Base-by-base conservation (phyloP, 2,113 vertebrate genomes). In the Pedetes capensis region DNA sequence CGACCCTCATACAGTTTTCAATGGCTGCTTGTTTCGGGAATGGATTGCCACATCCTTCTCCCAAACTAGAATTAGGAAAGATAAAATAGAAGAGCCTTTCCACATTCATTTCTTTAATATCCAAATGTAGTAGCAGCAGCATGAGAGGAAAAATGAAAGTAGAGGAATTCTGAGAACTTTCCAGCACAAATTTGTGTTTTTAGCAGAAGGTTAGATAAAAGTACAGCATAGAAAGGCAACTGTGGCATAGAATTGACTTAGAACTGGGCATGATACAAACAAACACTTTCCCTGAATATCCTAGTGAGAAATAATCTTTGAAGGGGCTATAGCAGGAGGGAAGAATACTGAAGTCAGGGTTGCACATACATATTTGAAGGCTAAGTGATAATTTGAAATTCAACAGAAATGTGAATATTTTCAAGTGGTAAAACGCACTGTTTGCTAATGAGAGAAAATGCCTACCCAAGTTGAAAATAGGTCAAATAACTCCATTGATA, bases 391-490 rank as follows among this genome's bases (percentile, higher is more conserved):
- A 91, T 39, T 91, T 93, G 39, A 87, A 89, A 93, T 96, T 95
- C 91, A 89, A 55, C 64, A 71, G 55, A 96, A 93, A 91, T 22
- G 18, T 83, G 83, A 87, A 93, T 91, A 96, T 93, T 87, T 90
- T 79, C 83, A 93, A 86, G 51, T 64, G 61, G 79, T 87, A 25
- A 66, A 74, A 96, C 96, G 79, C 16, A 87, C 72, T 61, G 59
- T 81, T 95, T 92, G 22, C 55, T 83, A 96, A 78, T 93, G 78
- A 94, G 25, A 91, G 57, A 93, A 91, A 96, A 93, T 74, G 68
- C 37, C 55, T 81, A 89, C 20, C 63, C 74, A 82, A 82, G 34
- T 83, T 42, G 23, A 94, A 97, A 95, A 66, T 61, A 96, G 47
- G 78, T 95, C 88, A 95, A 95, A 94, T 59, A 89, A 44, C 27